Evolutionary conservation across 2,113 vertebrate species (phyloP), one percentile per base, ranked within the genome.

Genomic region (Lathamus discolor): DNA sequence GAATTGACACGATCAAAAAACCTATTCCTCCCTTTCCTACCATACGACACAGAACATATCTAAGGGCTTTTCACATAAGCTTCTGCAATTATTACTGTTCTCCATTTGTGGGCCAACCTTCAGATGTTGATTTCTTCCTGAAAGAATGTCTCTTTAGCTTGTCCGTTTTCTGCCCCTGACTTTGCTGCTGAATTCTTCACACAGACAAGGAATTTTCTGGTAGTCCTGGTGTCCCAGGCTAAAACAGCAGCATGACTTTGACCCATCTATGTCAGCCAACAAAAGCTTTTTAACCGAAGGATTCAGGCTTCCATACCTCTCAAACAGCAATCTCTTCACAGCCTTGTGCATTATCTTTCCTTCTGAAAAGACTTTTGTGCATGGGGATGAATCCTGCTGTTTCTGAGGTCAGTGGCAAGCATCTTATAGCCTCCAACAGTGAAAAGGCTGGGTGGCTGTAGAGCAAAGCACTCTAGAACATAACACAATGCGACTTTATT

Each of bases 361-460:
- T 79, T 82, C 91, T 96, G 83, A 95, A 96, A 97, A 93, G 88
- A 55, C 91, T 92, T 94, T 77, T 96, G 91, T 94, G 67, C 63
- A 11, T 0, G 22, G 54, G 41, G 81, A 88, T 91, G 57, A 51
- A 77, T 84, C 81, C 92, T 89, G 86, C 93, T 91, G 83, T 62
- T 86, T 69, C 91, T 92, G 91, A 95, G 91, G 86, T 93, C 93
- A 85, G 49, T 51, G 70, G 41, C 74, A 76, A 96, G 57, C 61
- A 46, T 51, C 80, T 66, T 73, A 37, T 33, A 84, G 70, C 82
- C 31, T 79, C 49, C 70, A 85, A 67, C 3, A 2, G 70, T 9
- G 63, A 91, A 91, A 88, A 59, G 49, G 43, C 62, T 80, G 57
- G 46, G 66, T 86, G 75, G 48, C 49, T 93, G 37, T 31, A 81